These are phyloP conservation scores for Serilophus lunatus DNA, from an alignment of 2,113 vertebrate species.

Conservation along the genomic window DNA sequence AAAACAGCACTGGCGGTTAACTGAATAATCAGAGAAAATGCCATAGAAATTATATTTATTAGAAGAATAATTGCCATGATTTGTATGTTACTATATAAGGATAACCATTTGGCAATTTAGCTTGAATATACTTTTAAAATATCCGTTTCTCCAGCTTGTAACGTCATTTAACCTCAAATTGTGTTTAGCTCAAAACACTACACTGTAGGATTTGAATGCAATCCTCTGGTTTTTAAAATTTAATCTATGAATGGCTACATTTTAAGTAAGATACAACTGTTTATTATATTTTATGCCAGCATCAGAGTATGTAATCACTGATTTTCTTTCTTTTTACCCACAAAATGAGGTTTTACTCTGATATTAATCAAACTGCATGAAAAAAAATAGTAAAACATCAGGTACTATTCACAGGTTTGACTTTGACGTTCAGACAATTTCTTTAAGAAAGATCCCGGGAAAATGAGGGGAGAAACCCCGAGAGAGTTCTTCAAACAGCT, in stretches of 20 bases:
- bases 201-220: neutral
- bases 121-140: constrained; percentile 71
- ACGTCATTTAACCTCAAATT: constrained; percentile 59
- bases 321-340: neutral
- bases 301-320: neutral
- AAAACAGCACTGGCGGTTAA: constrained; percentile 73
- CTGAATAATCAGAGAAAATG: constrained; percentile 71
- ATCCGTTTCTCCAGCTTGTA: constrained; percentile 27
- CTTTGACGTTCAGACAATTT: neutral
- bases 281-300: neutral
- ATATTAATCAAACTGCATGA: neutral
- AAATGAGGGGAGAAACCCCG: neutral
- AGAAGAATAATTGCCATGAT: constrained; percentile 74
- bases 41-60: constrained; percentile 77
- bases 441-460: neutral
- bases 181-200: constrained; percentile 34
- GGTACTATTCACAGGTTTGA: neutral
- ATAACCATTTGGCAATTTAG: constrained; percentile 74
- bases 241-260: neutral
- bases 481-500: neutral
- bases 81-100: constrained; percentile 74
- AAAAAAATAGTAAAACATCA: neutral
- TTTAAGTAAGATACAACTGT: neutral
- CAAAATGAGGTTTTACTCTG: neutral
- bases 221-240: neutral